These are phyloP conservation scores for Unio delphinus DNA, from an alignment of 2,888 invertebrate genomes.

Conservation along the genomic window DNA sequence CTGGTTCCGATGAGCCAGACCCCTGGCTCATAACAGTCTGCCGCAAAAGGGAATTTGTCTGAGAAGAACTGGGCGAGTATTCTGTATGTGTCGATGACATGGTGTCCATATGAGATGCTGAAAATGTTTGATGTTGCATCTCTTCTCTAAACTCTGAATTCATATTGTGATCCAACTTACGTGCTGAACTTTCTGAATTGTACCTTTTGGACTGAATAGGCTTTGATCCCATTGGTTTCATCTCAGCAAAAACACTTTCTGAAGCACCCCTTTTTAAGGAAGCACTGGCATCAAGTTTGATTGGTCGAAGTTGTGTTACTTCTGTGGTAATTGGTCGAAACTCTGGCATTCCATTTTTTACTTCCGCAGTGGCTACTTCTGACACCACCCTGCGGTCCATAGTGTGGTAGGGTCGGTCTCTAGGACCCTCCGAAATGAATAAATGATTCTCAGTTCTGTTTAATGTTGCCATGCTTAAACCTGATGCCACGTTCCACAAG, in stretches of 20 bases:
- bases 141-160: conserved; percentile 6
- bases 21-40: conserved; percentile 32
- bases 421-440: conserved; percentile 27
- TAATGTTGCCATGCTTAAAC: conserved; percentile 24
- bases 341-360: conserved; percentile 26
- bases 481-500: no score
- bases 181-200: conserved; percentile 10
- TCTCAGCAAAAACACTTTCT: conserved; percentile 4
- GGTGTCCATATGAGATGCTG: neutral
- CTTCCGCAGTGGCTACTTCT: conserved; percentile 31
- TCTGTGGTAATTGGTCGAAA: conserved; percentile 37
- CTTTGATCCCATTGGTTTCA: conserved; percentile 22
- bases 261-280: neutral
- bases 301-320: conserved; percentile 36
- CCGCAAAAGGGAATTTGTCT: conserved; percentile 23
- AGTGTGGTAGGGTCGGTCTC: conserved; percentile 30
- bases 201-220: conserved; percentile 26
- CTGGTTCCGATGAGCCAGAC: conserved; percentile 12
- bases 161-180: conserved; percentile 7
- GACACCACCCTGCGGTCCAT: conserved; percentile 23
- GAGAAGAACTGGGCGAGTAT: conserved; percentile 9
- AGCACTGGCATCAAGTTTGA: conserved; percentile 26
- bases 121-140: conserved; percentile 4
- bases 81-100: no score
- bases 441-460: conserved; percentile 14